Evolutionary conservation across 2,888 invertebrate genomes (phyloP), one percentile per base, ranked within the genome.

Genomic region (Cistogaster globosa): DNA sequence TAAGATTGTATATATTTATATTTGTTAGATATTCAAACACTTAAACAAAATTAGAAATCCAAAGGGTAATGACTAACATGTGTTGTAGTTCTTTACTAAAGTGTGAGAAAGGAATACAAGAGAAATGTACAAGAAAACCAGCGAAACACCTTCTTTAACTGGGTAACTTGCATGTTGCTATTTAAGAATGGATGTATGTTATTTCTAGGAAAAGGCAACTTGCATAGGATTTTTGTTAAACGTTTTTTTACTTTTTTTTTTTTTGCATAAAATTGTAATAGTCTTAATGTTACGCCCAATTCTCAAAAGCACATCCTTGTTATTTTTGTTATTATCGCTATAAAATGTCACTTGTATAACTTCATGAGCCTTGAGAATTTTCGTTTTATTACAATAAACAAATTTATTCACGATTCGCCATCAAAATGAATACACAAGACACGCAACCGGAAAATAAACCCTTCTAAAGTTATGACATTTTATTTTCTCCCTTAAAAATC

Each of bases 401-500:
- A 42, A 42, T 42, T 7, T 53, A 53, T 38, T 53, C 45, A 65
- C 2, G 51, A 18, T 6, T 53, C 51, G 36, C 16, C 32, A 62
- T 51, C 16, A 18, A 42, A 57, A 57, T 20, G 45, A 55, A 32
- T 58, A 77, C 38, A 58, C 38, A 57, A 63, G 74, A 80, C 80
- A 79, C 80, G 83, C 83, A 84, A 84, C 57, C 83, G 79, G 83
- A 79, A 84, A 84, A 79, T 51, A 74, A 83, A 62, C 68, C 57
- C 78, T 74, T 57, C 75, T 78, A 71, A 75, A 78, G 71, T 71
- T 71, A 84, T 84, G 79, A 68, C 51, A 84, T 71, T 84, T 69
- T 67, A 51, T 53, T 48, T 58, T 67, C 20, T n/a, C 18, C 18
- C 45, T 20, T 53, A 6, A 22, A 26, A 42, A 67, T 36, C 18